A percentile compares a stretch with the other conserved stretches of the same genome.
Evolutionary conservation across 1,140 invertebrate genomes (phyloP).

Genomic region (Aphelenchoides besseyi): DNA sequence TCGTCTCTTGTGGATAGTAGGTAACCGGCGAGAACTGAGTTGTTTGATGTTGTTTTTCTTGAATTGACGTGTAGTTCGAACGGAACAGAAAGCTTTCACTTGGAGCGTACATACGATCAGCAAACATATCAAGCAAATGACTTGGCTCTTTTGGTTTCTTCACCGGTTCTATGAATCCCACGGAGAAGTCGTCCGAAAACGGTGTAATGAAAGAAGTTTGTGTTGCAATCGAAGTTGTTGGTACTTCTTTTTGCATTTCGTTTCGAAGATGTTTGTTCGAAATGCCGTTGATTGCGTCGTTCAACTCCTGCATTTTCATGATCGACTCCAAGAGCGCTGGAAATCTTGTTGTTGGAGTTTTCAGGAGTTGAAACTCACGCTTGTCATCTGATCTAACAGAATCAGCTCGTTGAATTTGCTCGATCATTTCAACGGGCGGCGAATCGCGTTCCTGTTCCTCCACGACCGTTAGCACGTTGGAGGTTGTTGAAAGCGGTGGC

Average conservation of each 20-base stretch:
- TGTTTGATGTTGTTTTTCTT: no score
- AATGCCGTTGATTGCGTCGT: background rate
- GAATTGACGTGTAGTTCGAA: no score
- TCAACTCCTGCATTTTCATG: background rate
- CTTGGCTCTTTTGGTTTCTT: conserved; percentile 82
- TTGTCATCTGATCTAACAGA: background rate
- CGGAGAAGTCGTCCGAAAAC: conserved; percentile 87
- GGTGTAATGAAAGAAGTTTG: conserved; percentile 84
- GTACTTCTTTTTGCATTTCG: background rate
- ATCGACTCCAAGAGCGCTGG: background rate
- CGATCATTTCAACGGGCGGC: background rate
- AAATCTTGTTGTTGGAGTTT: background rate
- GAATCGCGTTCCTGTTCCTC: background rate
- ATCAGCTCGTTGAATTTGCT: background rate
- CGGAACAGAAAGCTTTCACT: no score
- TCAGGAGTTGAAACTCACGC: background rate
- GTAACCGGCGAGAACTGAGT: conserved; percentile 33
- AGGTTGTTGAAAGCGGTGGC: background rate
- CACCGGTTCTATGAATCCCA: conserved; percentile 81
- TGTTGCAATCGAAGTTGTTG: background rate
- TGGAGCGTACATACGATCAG: conserved; percentile 89
- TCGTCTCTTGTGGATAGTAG: conserved; percentile 19
- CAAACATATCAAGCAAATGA: conserved; percentile 87
- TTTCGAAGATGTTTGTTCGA: background rate
- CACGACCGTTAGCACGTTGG: background rate